phyloP scores from a whole-genome alignment of 2,113 vertebrate genomes.

The Beaufortia kweichowensis region DNA sequence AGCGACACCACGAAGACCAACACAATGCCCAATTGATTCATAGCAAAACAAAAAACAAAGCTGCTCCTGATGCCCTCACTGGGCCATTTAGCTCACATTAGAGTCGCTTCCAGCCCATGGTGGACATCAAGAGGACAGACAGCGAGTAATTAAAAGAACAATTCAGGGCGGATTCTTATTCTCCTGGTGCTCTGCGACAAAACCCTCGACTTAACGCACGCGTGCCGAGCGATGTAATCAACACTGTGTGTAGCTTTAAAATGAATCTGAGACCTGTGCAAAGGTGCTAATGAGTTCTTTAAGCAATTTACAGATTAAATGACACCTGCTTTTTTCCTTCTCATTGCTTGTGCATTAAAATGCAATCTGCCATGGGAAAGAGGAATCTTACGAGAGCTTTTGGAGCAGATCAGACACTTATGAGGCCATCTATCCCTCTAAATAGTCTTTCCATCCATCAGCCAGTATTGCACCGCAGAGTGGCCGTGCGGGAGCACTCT shows the following conservation, averaged over 20 bases:
- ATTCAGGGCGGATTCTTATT: neutral
- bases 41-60: constrained; percentile 50
- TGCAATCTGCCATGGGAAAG: neutral
- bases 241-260: neutral
- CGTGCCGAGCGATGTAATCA: neutral
- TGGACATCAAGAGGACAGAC: constrained; percentile 21
- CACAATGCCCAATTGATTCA: constrained; percentile 48
- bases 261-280: neutral
- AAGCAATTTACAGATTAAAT: constrained; percentile 14
- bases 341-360: constrained; percentile 23
- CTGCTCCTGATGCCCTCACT: constrained; percentile 20
- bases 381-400: constrained; percentile 11
- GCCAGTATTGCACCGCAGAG: constrained; percentile 22
- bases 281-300: constrained; percentile 2
- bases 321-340: neutral
- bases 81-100: constrained; percentile 15
- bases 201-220: neutral
- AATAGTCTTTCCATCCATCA: constrained; percentile 16
- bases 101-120: neutral
- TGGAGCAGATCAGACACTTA: constrained; percentile 25
- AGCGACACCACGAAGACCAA: constrained; percentile 24
- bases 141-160: constrained; percentile 27
- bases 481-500: constrained; percentile 24
- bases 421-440: constrained; percentile 19
- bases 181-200: constrained; percentile 13